phyloP scores from a whole-genome alignment of 2,113 vertebrate genomes.

The Paedocypris sp. region DNA sequence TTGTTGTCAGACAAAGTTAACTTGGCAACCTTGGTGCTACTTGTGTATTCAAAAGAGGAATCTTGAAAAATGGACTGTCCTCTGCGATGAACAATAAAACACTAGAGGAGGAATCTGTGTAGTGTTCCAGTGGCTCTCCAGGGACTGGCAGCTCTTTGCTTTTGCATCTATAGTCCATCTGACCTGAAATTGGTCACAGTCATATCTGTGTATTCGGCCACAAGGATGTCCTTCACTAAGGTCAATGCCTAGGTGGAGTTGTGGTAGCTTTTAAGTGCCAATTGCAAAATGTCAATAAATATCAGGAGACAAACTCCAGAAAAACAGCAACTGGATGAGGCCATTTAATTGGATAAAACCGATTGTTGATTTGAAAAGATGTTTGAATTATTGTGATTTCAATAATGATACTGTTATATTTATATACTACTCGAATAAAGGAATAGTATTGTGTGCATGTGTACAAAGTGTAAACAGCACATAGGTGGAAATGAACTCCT shows the following conservation, averaged over 20 bases:
- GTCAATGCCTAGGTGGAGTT: conserved; percentile 22
- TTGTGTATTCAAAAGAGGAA: neutral
- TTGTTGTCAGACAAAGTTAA: too few species aligned
- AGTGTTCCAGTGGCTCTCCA: conserved; percentile 10
- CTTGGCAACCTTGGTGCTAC: too few species aligned
- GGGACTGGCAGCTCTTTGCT: conserved; percentile 18
- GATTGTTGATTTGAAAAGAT: too few species aligned
- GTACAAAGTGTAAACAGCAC: neutral
- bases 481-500: neutral
- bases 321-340: too few species aligned
- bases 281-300: neutral
- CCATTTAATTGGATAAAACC: too few species aligned
- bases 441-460: too few species aligned
- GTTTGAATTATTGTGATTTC: too few species aligned
- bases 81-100: conserved; percentile 3
- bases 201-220: conserved; percentile 34
- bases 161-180: conserved; percentile 18
- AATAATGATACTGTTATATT: too few species aligned
- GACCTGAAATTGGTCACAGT: conserved; percentile 12
- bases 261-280: neutral
- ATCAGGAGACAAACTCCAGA: neutral
- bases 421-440: too few species aligned
- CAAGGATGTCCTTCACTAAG: conserved; percentile 30
- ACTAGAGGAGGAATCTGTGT: conserved; percentile 5
- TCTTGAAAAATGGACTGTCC: neutral